Percentiles rank a stretch among this genome's conserved stretches.
Conservation (phyloP, 2,888 invertebrate species). For the Xanthorhoe designata region DNA sequence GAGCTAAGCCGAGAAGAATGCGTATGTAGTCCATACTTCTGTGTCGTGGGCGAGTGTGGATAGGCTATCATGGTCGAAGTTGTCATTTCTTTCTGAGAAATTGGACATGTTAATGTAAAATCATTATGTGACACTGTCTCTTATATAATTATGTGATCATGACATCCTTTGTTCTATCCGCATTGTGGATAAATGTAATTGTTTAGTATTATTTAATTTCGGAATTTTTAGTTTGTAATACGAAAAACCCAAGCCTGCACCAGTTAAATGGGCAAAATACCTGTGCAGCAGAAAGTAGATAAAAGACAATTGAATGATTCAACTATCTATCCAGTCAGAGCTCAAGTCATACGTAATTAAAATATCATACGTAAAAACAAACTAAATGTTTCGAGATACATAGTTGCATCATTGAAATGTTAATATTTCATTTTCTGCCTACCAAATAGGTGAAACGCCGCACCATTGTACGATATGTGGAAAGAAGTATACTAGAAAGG, state of each 20-base stretch:
- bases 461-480: conserved; percentile 95
- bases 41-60: too few species aligned
- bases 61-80: neutral
- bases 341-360: conserved; percentile 23
- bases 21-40: too few species aligned
- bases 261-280: conserved; percentile 55
- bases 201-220: conserved; percentile 47
- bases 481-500: conserved; percentile 95
- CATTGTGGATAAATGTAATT: neutral
- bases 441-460: conserved; percentile 91
- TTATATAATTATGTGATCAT: neutral
- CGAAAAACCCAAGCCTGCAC: conserved; percentile 76
- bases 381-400: conserved; percentile 65
- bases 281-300: conserved; percentile 80
- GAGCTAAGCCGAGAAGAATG: too few species aligned
- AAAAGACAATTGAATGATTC: conserved; percentile 78
- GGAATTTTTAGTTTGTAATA: conserved; percentile 65
- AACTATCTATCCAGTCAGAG: conserved; percentile 65
- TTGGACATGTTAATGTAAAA: neutral
- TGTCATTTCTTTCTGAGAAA: neutral
- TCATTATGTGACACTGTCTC: neutral
- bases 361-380: conserved; percentile 51
- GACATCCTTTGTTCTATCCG: neutral
- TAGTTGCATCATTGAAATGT: conserved; percentile 84
- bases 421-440: conserved; percentile 63